Base-by-base conservation (phyloP, 2,113 vertebrate genomes). In the Todiramphus chloris region DNA sequence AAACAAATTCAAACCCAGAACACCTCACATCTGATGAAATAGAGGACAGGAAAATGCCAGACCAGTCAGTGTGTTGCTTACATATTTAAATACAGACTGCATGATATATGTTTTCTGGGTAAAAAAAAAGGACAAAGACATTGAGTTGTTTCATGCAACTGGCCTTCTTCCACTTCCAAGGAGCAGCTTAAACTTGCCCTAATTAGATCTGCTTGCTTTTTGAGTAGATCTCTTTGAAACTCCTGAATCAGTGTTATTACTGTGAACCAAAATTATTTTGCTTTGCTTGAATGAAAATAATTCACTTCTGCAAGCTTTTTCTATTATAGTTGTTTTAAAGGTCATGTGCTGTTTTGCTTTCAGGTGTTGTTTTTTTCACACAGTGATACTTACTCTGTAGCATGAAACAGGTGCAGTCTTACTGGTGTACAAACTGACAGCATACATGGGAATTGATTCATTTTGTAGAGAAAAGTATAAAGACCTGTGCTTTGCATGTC, bases 101-200 rank as follows among this genome's bases (percentile, higher is more conserved):
- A 33, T 83, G 44, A 79, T 87, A 79, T 33, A 60, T 50, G 89
- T 92, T 67, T 74, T 81, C 46, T 21, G 9, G 6, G 12, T 55
- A 48, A 74, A 80, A 88, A 43, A 43, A 77, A 60, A 80, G 62
- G 24, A 53, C 25, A 55, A 35, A 51, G 4, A 39, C 24, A 51
- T 86, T 67, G 28, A 93, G 69, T 68, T 73, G 83, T 95, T 96
- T 94, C 59, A 72, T 70, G 72, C 89, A 89, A 73, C 77, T 94
- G 76, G 35, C 53, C 53, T 48, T 87, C 59, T 86, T 92, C 90
- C 83, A 91, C 69, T 82, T 95, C 46, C 28, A 82, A 25, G 39
- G 31, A 82, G 18, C n/a, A 82, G n/a, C 72, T 72, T 60, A 56
- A 72, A 75, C 84, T 85, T 93, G 75, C 35, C 84, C 55, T 46